Percentiles rank a stretch among this genome's conserved stretches.
These are phyloP conservation scores for Crossaster papposus DNA, from an alignment of 53 echinoderm and acorn worm genomes.

Conservation along the genomic window DNA sequence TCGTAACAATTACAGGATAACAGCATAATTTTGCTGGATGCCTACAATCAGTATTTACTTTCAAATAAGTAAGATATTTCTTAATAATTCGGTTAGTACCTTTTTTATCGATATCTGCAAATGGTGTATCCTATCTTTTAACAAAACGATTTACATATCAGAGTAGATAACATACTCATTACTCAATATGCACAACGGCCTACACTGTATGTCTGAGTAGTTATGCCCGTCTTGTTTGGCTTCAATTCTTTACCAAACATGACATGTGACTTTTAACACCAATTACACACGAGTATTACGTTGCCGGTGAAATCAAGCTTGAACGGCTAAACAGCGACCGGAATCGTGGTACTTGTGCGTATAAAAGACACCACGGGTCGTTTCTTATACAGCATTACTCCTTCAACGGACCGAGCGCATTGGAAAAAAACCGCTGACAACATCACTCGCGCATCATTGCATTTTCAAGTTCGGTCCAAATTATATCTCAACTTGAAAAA, in stretches of 20 bases:
- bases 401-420: not conserved
- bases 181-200: not conserved
- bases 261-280: conserved; percentile 23
- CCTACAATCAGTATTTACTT: too few species aligned
- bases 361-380: not conserved
- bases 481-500: conserved; percentile 8
- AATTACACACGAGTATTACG: conserved; percentile 22
- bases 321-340: not conserved
- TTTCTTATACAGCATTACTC: not conserved
- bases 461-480: not conserved
- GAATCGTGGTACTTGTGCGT: not conserved
- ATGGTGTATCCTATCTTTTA: too few species aligned
- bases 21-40: too few species aligned
- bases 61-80: too few species aligned
- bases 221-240: not conserved
- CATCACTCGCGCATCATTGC: conserved; percentile 17
- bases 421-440: not conserved
- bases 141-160: too few species aligned
- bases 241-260: not conserved
- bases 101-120: too few species aligned
- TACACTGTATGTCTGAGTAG: not conserved
- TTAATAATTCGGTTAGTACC: too few species aligned
- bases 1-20: too few species aligned
- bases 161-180: too few species aligned
- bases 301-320: conserved; percentile 7